Conservation (phyloP, 1,140 invertebrate genomes). For the Sinella curviseta region DNA sequence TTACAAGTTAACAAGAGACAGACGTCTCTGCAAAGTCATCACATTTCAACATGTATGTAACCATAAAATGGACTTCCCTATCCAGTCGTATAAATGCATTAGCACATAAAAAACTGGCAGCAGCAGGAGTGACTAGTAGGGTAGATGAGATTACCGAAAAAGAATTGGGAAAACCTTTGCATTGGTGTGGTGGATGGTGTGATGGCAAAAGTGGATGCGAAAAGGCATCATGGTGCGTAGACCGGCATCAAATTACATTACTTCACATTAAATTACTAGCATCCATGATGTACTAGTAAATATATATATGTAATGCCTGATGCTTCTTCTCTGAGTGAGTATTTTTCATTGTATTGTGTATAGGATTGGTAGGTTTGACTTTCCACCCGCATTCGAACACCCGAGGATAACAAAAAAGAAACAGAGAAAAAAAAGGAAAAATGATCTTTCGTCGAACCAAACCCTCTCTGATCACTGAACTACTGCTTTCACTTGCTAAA, state of each 20-base stretch:
- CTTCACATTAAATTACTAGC: conserved; percentile 37
- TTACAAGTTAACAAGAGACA: conserved; percentile 16
- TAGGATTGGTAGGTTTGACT: background rate
- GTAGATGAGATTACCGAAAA: conserved; percentile 9
- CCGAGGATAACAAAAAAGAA: background rate
- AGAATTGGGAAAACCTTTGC: background rate
- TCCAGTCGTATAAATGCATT: conserved; percentile 22
- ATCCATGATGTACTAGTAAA: conserved; percentile 4
- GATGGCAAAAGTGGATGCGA: background rate
- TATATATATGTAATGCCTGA: background rate
- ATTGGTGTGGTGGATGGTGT: background rate
- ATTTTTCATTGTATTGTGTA: background rate
- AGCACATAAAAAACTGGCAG: background rate
- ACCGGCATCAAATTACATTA: conserved; percentile 34
- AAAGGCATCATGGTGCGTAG: conserved; percentile 25
- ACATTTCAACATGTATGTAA: background rate
- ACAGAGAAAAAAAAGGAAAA: conserved; percentile 15
- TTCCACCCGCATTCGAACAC: background rate
- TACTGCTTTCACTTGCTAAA: conserved; percentile 16
- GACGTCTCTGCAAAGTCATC: too few species aligned
- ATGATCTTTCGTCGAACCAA: background rate
- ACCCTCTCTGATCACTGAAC: conserved; percentile 22
- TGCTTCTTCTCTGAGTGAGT: background rate
- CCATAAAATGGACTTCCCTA: conserved; percentile 15
- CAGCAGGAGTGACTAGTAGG: background rate